Evolutionary conservation across 2,888 invertebrate genomes (phyloP), one percentile per base, ranked within the genome.

Genomic region (Drosophila kuntzei): DNA sequence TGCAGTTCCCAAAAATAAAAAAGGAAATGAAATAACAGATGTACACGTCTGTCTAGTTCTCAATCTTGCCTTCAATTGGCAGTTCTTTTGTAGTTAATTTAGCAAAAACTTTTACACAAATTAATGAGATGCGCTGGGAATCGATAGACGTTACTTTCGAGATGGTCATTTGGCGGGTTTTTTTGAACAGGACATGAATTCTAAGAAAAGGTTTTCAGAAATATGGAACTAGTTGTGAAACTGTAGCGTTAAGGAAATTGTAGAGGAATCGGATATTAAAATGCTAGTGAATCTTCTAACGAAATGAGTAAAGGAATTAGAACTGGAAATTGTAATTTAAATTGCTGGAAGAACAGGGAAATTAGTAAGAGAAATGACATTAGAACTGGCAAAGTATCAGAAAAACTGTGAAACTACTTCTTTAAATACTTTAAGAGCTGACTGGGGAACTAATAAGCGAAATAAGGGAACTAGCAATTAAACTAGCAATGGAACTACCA

Each of bases 31-130:
- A 36, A 44, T 32, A 22, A 22, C 29, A 20, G 14, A 20, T 32
- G 54, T 51, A 7, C 11, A 12, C 12, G 1, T 8, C 3, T 34
- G 43, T 43, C 3, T 36, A 8, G n/a, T 2, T 36, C 46, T 36
- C n/a, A 61, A n/a, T 29, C 9, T n/a, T 22, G n/a, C 12, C 25
- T 12, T 5, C 39, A 37, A 47, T 39, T 58, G 20, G 39, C 32
- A n/a, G 36, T 27, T 14, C 14, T 34, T 20, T 53, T 61, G 27
- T 63, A 39, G 65, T 46, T 66, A 68, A 70, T 68, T 78, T 78
- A 41, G 68, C 65, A 61, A 78, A 62, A 55, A 75, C 87, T 87
- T 61, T 85, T 85, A 71, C 50, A 50, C 65, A 84, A 86, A 83
- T 86, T 76, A 84, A 82, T 60, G 66, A 27, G 27, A 27, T 25